Evolutionary conservation across 1,140 invertebrate species (phyloP), one percentile per base, ranked within the genome.

Genomic region (Ylistrum balloti): DNA sequence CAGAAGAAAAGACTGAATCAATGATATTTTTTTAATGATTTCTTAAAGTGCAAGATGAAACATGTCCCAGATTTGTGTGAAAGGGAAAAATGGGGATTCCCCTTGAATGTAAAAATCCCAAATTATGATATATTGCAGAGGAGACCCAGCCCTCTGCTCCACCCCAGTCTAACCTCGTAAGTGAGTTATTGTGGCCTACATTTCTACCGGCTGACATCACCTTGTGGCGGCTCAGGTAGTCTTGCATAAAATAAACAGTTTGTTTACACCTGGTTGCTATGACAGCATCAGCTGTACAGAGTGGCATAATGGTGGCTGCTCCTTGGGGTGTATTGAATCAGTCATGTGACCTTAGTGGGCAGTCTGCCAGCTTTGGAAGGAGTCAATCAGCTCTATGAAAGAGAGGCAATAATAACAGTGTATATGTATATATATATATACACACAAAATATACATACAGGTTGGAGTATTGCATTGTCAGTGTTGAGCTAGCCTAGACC

Each of bases 231-330:
- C 56, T 74, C 56, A 86, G 86, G 20, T 86, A 86, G 86, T 88
- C 35, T 88, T 33, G 22, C 28, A 56, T 88, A 48, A 88, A 88
- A 33, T 35, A 45, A 48, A 56, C 35, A 41, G 86, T 28, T 90
- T 90, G 89, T 90, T 90, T 90, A 90, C 89, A 90, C 86, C 89
- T 88, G 45, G 89, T 90, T 90, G 45, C 86, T 33, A 90, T 87
- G 89, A 88, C 74, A 33, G 17, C 86, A 90, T 88, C 89, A 88
- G 86, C 86, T 90, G 56, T 56, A 74, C 48, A 45, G 87, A n/a
- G 33, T 48, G n/a, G 33, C 7, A 90, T 86, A 90, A 90, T 90
- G 89, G 89, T 35, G 56, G 56, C 56, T 74, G 34, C 86, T 87
- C 38, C 33, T 41, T 87, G 33, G 33, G 86, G 86, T 87, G 33